These are phyloP conservation scores for Hyperoplus lanceolatus DNA, from an alignment of 2,797 vertebrate species.

Conservation along the genomic window DNA sequence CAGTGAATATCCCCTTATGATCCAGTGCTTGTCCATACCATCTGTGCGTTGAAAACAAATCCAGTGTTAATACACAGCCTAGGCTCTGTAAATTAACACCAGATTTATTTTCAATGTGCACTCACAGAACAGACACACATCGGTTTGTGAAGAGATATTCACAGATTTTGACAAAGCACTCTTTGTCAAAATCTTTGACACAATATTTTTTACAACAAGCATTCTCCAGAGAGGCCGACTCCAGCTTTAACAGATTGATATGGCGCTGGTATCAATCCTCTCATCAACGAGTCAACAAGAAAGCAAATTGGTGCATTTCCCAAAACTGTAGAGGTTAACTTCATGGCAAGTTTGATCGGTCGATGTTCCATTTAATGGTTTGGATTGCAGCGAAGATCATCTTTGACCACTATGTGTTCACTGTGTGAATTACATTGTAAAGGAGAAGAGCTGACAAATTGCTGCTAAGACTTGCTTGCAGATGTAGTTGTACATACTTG, in stretches of 20 bases:
- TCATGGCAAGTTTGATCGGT: background rate
- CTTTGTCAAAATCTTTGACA: no score
- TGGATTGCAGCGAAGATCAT: background rate
- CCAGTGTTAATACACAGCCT: no score
- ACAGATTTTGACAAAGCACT: no score
- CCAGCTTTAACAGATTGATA: background rate
- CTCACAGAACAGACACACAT: no score
- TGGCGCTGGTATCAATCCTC: background rate
- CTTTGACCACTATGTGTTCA: background rate
- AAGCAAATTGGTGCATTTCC: background rate
- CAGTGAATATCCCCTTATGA: no score
- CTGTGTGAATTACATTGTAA: background rate
- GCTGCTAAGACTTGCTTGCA: conserved; percentile 50
- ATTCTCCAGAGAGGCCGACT: no score
- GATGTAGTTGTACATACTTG: conserved; percentile 63
- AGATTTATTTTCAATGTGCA: no score
- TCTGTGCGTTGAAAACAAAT: no score
- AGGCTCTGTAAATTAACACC: no score
- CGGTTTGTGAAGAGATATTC: no score
- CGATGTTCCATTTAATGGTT: background rate
- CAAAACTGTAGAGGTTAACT: background rate
- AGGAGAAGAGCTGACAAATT: conserved; percentile 7
- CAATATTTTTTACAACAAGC: no score
- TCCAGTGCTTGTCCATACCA: no score
- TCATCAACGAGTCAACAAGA: background rate